phyloP scores from a whole-genome alignment of 2,797 vertebrate species.

The Clamator glandarius region DNA sequence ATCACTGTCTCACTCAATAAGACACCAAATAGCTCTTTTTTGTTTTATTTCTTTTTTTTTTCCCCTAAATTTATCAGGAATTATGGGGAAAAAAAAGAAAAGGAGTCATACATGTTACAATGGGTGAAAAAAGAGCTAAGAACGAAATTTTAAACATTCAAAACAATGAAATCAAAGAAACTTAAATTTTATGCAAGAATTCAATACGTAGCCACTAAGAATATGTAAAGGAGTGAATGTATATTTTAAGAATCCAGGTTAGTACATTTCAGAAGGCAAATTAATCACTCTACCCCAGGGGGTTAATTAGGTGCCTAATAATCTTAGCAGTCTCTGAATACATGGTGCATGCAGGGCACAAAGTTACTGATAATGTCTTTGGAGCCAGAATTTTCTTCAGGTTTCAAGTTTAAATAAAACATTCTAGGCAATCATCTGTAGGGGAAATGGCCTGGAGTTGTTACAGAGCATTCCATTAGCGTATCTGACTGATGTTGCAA shows the following conservation, averaged over 20 bases:
- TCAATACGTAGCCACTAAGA: not conserved
- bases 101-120: not conserved
- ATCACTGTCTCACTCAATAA: not conserved
- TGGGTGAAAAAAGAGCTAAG: not conserved
- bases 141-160: not conserved
- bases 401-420: slow-evolving; percentile 64
- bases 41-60: not conserved
- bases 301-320: slow-evolving; percentile 38
- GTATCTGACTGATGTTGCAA: not conserved
- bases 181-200: slow-evolving; percentile 3
- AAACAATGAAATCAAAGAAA: slow-evolving; percentile 14
- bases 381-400: slow-evolving; percentile 24
- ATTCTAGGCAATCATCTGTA: slow-evolving; percentile 4
- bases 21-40: not conserved
- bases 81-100: not conserved
- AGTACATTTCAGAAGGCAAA: slow-evolving; percentile 31
- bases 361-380: slow-evolving; percentile 5
- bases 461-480: not conserved
- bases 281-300: slow-evolving; percentile 41
- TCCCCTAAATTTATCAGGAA: not conserved
- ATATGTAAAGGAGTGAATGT: not conserved
- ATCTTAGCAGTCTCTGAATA: slow-evolving; percentile 16
- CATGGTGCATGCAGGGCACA: not conserved
- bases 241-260: slow-evolving; percentile 34
- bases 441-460: not conserved